Base-by-base conservation (phyloP, 1,140 invertebrate species). In the Microplitis demolitor region DNA sequence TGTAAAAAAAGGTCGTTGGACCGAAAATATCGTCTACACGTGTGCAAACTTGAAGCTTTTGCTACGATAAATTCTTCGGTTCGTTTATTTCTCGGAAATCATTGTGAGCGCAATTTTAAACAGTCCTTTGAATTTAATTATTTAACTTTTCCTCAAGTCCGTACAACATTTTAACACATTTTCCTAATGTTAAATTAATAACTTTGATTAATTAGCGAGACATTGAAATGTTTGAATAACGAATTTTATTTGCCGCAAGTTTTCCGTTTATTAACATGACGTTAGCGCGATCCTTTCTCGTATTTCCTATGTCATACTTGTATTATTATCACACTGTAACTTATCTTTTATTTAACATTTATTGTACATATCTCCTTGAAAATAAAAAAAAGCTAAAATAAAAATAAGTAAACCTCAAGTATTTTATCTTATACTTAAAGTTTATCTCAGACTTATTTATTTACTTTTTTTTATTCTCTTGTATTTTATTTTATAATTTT, bases 51-150 rank as follows among this genome's bases (percentile, higher is more conserved):
- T 16, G 3, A 39, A 37, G 58, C 56, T 16, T 11, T 31, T 35
- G 45, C 24, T 14, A 56, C 75, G 79, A 79, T 72, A 77, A 82
- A 83, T 82, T 81, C 79, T 76, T 77, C 66, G 77, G 66, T 78
- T 78, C 78, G 79, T 83, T 83, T 83, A 83, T 83, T 84, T 81
- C 79, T 81, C 80, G 76, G 78, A 83, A 83, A 82, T 76, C 75
- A 81, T 82, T 75, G 72, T 74, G 34, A 62, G 33, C 50, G n/a
- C 51, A 24, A 68, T 54, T 24, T 24, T 69, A 66, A 72, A 72
- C 62, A 66, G 4, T 58, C 33, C 24, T 53, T 13, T 2, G 5
- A 54, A 14, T 35, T 67, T n/a, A 9, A 9, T 13, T 34, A 37
- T 37, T 63, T 63, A 37, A 63, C 2, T 24, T 24, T 24, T 24